phyloP scores from a whole-genome alignment of 2,113 vertebrate species.

The Erythrolamprus reginae region DNA sequence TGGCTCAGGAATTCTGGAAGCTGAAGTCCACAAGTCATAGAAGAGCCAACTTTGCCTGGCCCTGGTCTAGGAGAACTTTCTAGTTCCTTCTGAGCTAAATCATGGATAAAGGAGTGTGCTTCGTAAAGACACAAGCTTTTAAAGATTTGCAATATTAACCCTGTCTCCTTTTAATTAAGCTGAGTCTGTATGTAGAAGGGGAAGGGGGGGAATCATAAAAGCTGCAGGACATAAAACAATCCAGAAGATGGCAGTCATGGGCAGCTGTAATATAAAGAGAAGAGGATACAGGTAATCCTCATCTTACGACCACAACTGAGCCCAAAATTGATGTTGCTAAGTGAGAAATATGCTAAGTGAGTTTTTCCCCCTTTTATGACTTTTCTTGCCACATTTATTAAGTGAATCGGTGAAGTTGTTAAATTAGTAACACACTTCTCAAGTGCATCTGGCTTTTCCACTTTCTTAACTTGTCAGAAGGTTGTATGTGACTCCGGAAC shows the following conservation, averaged over 20 bases:
- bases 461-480: too few relatives aligned
- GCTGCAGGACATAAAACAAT: accelerated
- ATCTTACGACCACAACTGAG: background rate
- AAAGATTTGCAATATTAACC: background rate
- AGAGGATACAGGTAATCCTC: background rate
- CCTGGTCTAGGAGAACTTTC: background rate
- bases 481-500: too few relatives aligned
- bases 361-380: background rate
- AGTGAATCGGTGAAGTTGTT: background rate
- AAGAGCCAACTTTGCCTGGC: too few relatives aligned
- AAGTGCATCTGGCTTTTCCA: background rate
- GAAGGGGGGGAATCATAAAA: too few relatives aligned
- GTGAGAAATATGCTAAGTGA: background rate
- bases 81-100: background rate
- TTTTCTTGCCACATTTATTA: background rate
- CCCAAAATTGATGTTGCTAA: background rate
- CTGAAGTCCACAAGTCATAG: too few relatives aligned
- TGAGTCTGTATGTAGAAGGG: background rate
- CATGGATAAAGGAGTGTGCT: background rate
- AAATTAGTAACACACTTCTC: background rate
- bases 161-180: background rate
- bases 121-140: background rate
- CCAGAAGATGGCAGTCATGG: slow-evolving; percentile 52
- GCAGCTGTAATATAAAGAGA: background rate
- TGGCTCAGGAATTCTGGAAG: too few relatives aligned